Base-by-base conservation (phyloP, 2,888 invertebrate species). In the Poecilobothrus nobilitatus region DNA sequence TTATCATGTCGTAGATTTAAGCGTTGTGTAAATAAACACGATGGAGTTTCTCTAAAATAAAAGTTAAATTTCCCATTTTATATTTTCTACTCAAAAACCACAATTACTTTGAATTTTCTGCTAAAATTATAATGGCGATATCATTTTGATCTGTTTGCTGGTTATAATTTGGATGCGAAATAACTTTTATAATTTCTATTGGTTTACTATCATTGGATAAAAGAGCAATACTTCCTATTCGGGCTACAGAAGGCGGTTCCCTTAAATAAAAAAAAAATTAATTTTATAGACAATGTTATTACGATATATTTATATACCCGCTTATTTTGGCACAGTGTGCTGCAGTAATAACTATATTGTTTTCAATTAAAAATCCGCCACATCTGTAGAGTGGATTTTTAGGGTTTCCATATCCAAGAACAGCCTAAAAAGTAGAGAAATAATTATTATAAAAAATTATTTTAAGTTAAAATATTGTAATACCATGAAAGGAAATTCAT, bases 281-380 rank as follows among this genome's bases (percentile, higher is more conserved):
- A n/a, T 27, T 15, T 21, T 15, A 10, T 10, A 22, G 2, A 10
- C 12, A 10, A 12, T 37, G 27, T 61, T n/a, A n/a, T n/a, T 27
- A 7, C 18, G 22, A 6, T 44, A 69, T 71, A 66, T 68, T 68
- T 67, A 66, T 68, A 62, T 65, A 73, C 73, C 73, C 73, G 12
- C 69, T 68, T 27, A 73, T n/a, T 15, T 20, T 70, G 27, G 72
- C 65, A 69, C 73, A 73, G 68, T 73, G 73, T n/a, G 73, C 73
- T 1, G 71, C 73, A 44, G 73, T 73, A 68, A 73, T 27, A 20
- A 70, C 73, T 27, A 69, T 73, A 62, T 65, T 67, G 10, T 62
- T 41, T 2, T 70, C 64, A 62, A 73, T 68, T 37, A 73, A 37
- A 2, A 72, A 71, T 63, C 73, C 70, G 10, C 73, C 73, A 63